These are phyloP conservation scores for Sinohyriopsis cumingii DNA, from an alignment of 2,888 invertebrate genomes.

Conservation along the genomic window DNA sequence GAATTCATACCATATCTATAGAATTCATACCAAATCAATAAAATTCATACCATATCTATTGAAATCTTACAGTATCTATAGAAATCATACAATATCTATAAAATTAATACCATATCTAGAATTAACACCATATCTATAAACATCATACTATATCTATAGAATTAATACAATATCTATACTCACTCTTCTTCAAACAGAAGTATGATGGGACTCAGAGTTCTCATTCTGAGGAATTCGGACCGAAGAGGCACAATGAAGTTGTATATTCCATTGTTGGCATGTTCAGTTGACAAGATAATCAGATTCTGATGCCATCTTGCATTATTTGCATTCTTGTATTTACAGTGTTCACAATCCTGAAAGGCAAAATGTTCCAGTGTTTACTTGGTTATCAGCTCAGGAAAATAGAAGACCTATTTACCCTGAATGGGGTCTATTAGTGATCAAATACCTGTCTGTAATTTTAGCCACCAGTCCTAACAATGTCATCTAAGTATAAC, in stretches of 20 bases:
- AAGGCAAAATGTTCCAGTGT: conserved; percentile 9
- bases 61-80: too few relatives aligned
- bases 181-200: conserved; percentile 86
- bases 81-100: too few relatives aligned
- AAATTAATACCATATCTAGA: too few relatives aligned
- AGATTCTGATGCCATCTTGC: conserved; percentile 96
- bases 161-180: conserved; percentile 33
- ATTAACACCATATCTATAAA: not conserved
- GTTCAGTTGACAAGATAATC: conserved; percentile 96
- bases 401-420: not conserved
- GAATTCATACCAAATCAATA: too few relatives aligned
- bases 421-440: not conserved
- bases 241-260: conserved; percentile 97
- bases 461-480: too few relatives aligned
- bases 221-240: conserved; percentile 94
- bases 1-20: too few relatives aligned
- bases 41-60: too few relatives aligned
- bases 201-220: conserved; percentile 95
- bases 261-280: conserved; percentile 96
- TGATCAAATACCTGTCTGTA: too few relatives aligned
- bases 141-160: not conserved
- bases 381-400: not conserved
- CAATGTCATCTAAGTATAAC: too few relatives aligned
- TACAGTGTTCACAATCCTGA: conserved; percentile 93
- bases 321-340: conserved; percentile 92